Percentiles rank a stretch among this genome's conserved stretches.
Evolutionary conservation across 2,113 vertebrate genomes (phyloP).

Genomic region (Rousettus leschenaultii): DNA sequence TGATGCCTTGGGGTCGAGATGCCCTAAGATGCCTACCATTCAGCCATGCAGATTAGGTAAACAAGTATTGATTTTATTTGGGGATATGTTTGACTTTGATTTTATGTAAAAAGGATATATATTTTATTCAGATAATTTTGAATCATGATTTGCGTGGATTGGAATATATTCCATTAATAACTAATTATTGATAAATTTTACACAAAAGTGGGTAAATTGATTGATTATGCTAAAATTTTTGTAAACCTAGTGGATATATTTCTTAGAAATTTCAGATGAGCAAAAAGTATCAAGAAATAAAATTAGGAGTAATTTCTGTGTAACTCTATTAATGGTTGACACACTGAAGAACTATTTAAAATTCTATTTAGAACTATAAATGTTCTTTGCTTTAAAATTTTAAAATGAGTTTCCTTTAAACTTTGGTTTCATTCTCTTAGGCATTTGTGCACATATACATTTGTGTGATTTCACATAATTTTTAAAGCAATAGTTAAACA

Average conservation of each 20-base stretch:
- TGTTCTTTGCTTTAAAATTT: neutral
- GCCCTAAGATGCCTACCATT: neutral
- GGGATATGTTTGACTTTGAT: neutral
- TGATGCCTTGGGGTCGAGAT: neutral
- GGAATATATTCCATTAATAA: neutral
- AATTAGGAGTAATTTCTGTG: neutral
- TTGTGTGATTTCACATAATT: neutral
- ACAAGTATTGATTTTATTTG: neutral
- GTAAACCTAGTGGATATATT: neutral
- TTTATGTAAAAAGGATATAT: neutral
- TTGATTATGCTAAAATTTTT: neutral
- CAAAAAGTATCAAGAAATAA: neutral
- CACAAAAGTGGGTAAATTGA: neutral
- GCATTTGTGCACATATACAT: neutral
- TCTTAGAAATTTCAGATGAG: neutral
- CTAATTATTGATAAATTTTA: neutral
- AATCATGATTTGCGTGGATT: neutral
- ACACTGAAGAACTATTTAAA: neutral
- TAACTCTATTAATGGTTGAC: neutral
- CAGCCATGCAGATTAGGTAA: neutral
- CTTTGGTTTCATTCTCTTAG: neutral
- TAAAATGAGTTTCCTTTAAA: neutral
- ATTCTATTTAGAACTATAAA: neutral
- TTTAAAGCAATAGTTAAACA: neutral
- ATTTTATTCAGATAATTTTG: neutral